Evolutionary conservation across 1,140 invertebrate species (phyloP), one percentile per base, ranked within the genome.

Genomic region (Cherax destructor): DNA sequence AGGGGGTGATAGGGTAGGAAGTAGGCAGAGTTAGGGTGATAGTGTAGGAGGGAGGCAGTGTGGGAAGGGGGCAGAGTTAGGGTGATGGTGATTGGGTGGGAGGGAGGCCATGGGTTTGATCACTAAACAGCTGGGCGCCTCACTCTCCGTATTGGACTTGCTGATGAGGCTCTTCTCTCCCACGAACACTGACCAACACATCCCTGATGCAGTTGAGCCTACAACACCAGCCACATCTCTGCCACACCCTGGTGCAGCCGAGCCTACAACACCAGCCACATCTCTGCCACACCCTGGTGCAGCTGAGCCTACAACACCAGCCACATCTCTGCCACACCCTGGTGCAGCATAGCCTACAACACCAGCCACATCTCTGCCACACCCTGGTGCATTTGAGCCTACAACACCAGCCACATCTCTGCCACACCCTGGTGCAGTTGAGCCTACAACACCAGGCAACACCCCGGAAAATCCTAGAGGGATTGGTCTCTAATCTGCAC

Each of bases 111-210:
- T 87, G 76, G 72, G 85, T 87, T 87, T 87, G 85, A 72, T 87
- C 52, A 87, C 85, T 87, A 87, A 87, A 87, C 85, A 87, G 74
- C 74, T 78, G 85, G 72, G 85, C 85, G 85, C 50, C 76, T 77
- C 74, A 87, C 65, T 78, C 74, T 30, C 50, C 85, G 79, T 87
- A 87, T 87, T 87, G 85, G 85, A 79, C 85, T 87, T 87, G 85
- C 85, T 87, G 76, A 87, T 87, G 85, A 87, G 85, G 74, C 21
- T 56, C 50, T 50, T 24, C 83, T 50, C 83, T 85, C 83, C 18
- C 83, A 85, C 65, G 47, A 69, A 50, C 83, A 24, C 83, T 24
- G 18, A 65, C 61, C 61, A 65, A 6, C 61, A 18, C 61, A 13
- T 65, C 13, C 30, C 0, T 41, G 30, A 2, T 41, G 30, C 30